phyloP scores from a whole-genome alignment of 2,797 vertebrate genomes.

The Sciurus vulgaris region DNA sequence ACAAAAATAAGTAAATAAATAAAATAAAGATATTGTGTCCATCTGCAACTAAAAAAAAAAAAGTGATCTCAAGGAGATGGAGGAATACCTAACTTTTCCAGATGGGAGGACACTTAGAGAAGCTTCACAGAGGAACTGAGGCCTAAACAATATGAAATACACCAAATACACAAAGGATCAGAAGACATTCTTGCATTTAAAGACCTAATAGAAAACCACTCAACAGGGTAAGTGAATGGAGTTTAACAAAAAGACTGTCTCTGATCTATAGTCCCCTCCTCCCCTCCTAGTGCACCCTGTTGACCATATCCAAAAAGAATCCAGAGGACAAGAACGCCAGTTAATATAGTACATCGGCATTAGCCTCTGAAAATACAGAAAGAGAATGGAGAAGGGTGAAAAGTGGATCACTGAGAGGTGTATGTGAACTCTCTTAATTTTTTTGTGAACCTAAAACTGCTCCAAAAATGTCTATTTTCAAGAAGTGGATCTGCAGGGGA shows the following conservation, averaged over 20 bases:
- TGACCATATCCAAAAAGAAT: neutral
- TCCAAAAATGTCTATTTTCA: slow-evolving; percentile 41
- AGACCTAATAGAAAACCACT: neutral
- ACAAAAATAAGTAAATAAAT: too few relatives aligned
- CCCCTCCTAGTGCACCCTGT: neutral
- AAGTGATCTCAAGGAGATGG: neutral
- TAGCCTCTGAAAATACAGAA: neutral
- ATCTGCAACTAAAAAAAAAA: too few relatives aligned
- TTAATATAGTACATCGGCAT: neutral
- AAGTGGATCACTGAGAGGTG: neutral
- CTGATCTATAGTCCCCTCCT: neutral
- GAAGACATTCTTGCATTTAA: neutral
- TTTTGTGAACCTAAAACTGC: slow-evolving; percentile 33
- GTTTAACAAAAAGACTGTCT: slow-evolving; percentile 36
- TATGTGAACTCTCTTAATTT: neutral
- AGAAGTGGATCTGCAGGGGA: neutral
- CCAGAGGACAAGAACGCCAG: neutral
- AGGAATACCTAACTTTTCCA: neutral
- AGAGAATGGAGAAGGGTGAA: neutral
- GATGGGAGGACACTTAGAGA: neutral
- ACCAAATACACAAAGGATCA: neutral
- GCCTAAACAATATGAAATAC: neutral
- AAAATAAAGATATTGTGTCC: too few relatives aligned
- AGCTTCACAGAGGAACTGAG: neutral
- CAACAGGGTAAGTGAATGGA: neutral